These are phyloP conservation scores for Lepidurus couesii DNA, from an alignment of 1,140 invertebrate species.

Conservation along the genomic window DNA sequence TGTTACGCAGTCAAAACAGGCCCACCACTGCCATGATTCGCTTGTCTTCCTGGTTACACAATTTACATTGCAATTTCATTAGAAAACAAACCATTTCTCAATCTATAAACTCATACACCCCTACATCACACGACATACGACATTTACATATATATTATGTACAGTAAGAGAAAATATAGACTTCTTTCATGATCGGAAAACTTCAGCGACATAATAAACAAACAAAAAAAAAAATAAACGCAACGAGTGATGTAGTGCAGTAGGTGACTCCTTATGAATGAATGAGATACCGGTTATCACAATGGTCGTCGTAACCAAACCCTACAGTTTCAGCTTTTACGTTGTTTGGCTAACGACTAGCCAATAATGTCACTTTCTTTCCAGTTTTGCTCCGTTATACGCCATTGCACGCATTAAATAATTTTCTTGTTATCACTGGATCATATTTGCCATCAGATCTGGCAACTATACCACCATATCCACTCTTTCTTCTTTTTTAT, in stretches of 20 bases:
- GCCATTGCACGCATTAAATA: background rate
- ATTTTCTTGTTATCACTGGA: conserved; percentile 9
- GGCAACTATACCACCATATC: conserved; percentile 2
- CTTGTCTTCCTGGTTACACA: conserved; percentile 13
- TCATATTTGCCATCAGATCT: background rate
- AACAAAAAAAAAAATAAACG: background rate
- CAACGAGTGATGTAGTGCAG: conserved; percentile 18
- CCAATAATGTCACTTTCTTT: conserved; percentile 2
- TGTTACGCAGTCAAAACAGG: conserved; percentile 14
- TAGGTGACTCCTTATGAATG: conserved; percentile 14
- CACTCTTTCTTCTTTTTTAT: conserved; percentile 18
- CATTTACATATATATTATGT: conserved; percentile 16
- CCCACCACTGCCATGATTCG: conserved; percentile 4
- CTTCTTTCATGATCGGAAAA: conserved; percentile 20
- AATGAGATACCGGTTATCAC: conserved; percentile 22
- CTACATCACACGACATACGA: background rate
- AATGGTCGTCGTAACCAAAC: conserved; percentile 18
- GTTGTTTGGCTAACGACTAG: conserved; percentile 15
- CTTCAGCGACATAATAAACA: background rate
- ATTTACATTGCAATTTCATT: conserved; percentile 10
- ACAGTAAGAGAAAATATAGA: conserved; percentile 22
- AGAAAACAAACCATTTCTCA: conserved; percentile 4
- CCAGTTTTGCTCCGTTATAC: background rate
- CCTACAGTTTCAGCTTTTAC: background rate
- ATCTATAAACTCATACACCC: conserved; percentile 6